Base-by-base conservation (phyloP, 2,888 invertebrate genomes). In the Thelaira solivaga region DNA sequence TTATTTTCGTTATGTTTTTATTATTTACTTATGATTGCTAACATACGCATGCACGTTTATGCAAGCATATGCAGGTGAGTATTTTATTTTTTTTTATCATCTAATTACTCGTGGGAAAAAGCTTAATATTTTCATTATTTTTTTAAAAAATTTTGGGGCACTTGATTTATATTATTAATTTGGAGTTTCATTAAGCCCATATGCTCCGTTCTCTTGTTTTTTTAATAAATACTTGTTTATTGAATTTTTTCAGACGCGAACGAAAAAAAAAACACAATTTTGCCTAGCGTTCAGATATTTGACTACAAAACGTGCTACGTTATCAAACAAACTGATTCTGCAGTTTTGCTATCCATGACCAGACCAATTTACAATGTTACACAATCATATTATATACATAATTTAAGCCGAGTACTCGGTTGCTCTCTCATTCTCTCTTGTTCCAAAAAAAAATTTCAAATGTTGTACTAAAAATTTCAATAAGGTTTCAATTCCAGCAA, bases 261-360 rank as follows among this genome's bases (percentile, higher is more conserved):
- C 41, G 47, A 18, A 51, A 53, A 11, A 31, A 29, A 65, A 34
- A n/a, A n/a, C n/a, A n/a, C n/a, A n/a, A n/a, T 22, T 22, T 53
- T 49, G 16, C 22, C 45, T 74, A 53, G 78, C 78, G 74, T 64
- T 65, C 31, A 31, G 53, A 59, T 36, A 47, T 51, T 53, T 59
- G 64, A 39, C 64, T 69, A 69, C 53, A 69, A 53, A 29, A 69
- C 69, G 59, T 74, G 69, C 69, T 69, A 69, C 74, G 78, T 78
- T 78, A 41, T 74, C 74, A 74, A 74, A 74, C 69, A 78, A 78
- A 78, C 78, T 78, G 69, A 74, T 65, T 78, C 65, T 53, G 64
- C 64, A 74, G 62, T 34, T 65, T 59, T 69, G 13, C 31, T 51
- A 64, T 24, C 29, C 51, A 62, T 39, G 64, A 65, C 68, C 64